phyloP scores from a whole-genome alignment of 2,888 invertebrate genomes.

The Drosophila kuntzei region DNA sequence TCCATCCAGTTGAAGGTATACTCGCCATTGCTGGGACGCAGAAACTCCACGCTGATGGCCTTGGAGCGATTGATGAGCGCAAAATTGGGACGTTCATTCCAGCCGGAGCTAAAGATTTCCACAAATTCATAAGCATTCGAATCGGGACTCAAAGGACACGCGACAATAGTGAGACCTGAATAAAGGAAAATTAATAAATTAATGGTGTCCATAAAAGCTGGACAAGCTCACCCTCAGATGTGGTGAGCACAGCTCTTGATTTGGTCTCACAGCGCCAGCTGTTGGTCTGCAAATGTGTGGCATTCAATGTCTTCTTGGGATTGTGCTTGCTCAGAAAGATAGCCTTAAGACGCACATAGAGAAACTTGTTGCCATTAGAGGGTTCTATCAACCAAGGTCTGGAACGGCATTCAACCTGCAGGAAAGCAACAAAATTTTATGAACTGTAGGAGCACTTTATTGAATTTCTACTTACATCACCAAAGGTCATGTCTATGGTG shows the following conservation, averaged over 20 bases:
- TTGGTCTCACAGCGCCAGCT: slow-evolving; percentile 90
- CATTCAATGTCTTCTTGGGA: slow-evolving; percentile 86
- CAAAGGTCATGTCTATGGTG: slow-evolving; percentile 88
- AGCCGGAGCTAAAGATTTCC: slow-evolving; percentile 94
- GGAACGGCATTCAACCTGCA: slow-evolving; percentile 91
- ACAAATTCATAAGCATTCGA: slow-evolving; percentile 89
- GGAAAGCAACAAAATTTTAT: neutral
- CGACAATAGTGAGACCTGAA: slow-evolving; percentile 86
- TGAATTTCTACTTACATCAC: slow-evolving; percentile 76
- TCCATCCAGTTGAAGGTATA: slow-evolving; percentile 94
- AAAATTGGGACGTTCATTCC: slow-evolving; percentile 88
- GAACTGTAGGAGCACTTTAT: neutral
- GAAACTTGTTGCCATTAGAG: slow-evolving; percentile 89
- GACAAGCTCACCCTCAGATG: slow-evolving; percentile 86
- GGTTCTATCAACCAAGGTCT: slow-evolving; percentile 93
- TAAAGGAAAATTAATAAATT: too few species aligned
- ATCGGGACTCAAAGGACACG: slow-evolving; percentile 87
- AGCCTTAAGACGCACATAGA: slow-evolving; percentile 92
- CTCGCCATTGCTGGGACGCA: slow-evolving; percentile 90
- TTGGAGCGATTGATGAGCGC: slow-evolving; percentile 88
- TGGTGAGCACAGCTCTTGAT: slow-evolving; percentile 92
- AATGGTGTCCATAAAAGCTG: neutral
- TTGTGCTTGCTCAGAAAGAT: slow-evolving; percentile 86
- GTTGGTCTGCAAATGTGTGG: slow-evolving; percentile 87
- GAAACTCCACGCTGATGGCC: slow-evolving; percentile 92